phyloP scores from a whole-genome alignment of 2,113 vertebrate genomes.

The Tamias sibiricus region DNA sequence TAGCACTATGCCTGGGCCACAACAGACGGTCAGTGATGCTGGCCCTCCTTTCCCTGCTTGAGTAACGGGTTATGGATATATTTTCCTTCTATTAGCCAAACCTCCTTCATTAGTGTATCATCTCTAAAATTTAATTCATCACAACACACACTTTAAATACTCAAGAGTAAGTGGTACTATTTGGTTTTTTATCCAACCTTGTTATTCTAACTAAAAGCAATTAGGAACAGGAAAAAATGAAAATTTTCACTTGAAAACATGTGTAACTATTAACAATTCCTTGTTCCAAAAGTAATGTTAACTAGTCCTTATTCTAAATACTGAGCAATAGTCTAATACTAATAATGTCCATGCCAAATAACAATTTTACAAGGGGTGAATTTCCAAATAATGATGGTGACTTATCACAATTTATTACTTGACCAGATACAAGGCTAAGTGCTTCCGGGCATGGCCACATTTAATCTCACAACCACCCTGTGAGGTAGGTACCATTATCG shows the following conservation, averaged over 20 bases:
- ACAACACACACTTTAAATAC: slow-evolving; percentile 12
- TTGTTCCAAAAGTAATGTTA: not conserved
- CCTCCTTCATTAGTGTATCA: not conserved
- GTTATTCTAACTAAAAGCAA: slow-evolving; percentile 29
- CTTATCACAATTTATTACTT: not conserved
- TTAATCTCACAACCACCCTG: not conserved
- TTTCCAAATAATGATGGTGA: not conserved
- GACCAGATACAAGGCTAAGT: not conserved
- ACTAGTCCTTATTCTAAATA: slow-evolving; percentile 19
- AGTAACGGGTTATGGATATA: not conserved
- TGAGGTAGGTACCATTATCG: not conserved
- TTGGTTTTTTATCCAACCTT: not conserved
- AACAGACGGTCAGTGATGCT: not conserved
- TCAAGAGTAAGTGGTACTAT: not conserved
- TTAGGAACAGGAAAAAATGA: slow-evolving; percentile 41
- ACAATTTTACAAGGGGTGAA: not conserved
- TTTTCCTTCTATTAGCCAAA: not conserved
- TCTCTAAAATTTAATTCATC: not conserved
- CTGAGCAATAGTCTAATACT: not conserved
- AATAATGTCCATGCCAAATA: not conserved
- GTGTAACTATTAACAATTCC: slow-evolving; percentile 7
- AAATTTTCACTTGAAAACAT: slow-evolving; percentile 36
- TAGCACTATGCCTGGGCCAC: not conserved
- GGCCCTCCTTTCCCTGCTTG: not conserved
- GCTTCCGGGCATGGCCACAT: not conserved